These are phyloP conservation scores for Pipistrellus nathusii DNA, from an alignment of 2,797 vertebrate genomes.

Conservation along the genomic window DNA sequence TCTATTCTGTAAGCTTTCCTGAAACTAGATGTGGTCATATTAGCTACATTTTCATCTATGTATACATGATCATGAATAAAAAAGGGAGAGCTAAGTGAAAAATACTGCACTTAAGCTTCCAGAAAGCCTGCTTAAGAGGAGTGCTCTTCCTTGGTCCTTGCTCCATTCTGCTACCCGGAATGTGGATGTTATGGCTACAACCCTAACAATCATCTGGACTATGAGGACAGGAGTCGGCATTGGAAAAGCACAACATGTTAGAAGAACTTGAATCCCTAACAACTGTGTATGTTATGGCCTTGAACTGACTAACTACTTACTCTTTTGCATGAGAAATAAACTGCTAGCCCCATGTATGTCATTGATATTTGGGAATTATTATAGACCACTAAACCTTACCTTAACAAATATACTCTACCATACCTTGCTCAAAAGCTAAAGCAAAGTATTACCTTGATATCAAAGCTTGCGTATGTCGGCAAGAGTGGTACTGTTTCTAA, in stretches of 20 bases:
- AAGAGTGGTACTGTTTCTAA: background rate
- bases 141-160: background rate
- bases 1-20: background rate
- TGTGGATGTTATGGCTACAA: background rate
- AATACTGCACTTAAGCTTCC: background rate
- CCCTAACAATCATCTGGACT: background rate
- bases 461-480: background rate
- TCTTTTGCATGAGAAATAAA: background rate
- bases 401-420: background rate
- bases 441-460: background rate
- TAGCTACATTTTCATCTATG: background rate
- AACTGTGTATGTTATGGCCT: background rate
- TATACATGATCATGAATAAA: too few species aligned
- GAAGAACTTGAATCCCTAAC: slow-evolving; percentile 15
- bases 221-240: background rate
- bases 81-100: background rate
- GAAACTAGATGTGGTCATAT: background rate
- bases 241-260: background rate
- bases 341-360: background rate
- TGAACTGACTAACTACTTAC: background rate
- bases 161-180: background rate
- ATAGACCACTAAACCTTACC: background rate
- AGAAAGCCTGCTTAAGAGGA: background rate
- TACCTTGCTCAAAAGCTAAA: slow-evolving; percentile 1
- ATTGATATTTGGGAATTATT: background rate